A percentile compares a stretch with the other conserved stretches of the same genome.
Evolutionary conservation across 2,113 vertebrate species (phyloP).

Genomic region (Nycticryphes semicollaris): DNA sequence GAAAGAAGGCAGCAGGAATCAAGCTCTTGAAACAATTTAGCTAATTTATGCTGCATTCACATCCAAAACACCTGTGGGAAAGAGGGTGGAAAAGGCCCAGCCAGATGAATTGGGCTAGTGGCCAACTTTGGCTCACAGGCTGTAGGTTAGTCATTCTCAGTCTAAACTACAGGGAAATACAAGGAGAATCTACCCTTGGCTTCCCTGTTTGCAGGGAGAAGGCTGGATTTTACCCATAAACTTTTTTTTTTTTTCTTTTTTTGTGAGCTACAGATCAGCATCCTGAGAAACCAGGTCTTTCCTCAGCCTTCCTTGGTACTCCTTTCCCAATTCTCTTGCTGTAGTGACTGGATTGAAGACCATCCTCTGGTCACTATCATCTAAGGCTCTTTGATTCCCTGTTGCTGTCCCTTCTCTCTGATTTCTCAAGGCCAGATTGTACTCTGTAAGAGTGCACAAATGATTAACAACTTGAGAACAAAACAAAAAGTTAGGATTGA

Average conservation of each 20-base stretch:
- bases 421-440: not conserved
- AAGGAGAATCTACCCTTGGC: not conserved
- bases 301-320: not conserved
- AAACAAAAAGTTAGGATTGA: not conserved
- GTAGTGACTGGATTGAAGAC: not conserved
- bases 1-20: not conserved
- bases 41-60: not conserved
- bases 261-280: not conserved
- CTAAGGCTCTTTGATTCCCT: not conserved
- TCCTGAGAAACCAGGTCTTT: not conserved
- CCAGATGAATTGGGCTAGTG: not conserved
- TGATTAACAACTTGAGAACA: not conserved
- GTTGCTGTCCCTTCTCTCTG: not conserved
- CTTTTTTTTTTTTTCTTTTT: not conserved
- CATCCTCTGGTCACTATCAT: not conserved
- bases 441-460: not conserved
- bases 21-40: not conserved
- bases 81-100: not conserved
- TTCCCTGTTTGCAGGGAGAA: not conserved
- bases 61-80: not conserved
- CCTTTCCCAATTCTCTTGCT: not conserved
- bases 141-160: not conserved
- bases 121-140: not conserved
- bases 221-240: not conserved
- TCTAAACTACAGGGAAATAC: not conserved